These are phyloP conservation scores for Microctenopoma steveboyesi DNA, from an alignment of 2,797 vertebrate species.

Conservation along the genomic window DNA sequence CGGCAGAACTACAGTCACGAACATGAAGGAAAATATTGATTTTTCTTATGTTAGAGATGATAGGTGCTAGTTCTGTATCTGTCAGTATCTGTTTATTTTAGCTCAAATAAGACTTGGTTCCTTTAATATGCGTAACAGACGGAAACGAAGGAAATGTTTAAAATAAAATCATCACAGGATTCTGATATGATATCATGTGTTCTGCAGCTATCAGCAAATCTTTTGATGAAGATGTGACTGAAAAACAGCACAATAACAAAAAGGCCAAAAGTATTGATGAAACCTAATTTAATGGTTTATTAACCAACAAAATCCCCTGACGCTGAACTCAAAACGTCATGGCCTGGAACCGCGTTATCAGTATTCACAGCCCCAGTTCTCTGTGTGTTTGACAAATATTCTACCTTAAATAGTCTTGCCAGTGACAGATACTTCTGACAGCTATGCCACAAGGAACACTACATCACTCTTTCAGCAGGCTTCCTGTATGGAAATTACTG, in stretches of 20 bases:
- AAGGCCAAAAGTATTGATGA: conserved; percentile 1
- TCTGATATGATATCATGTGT: conserved; percentile 20
- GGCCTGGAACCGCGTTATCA: conserved; percentile 35
- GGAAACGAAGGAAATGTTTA: not conserved
- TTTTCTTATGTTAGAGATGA: not conserved
- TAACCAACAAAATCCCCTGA: conserved; percentile 6
- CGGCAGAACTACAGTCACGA: conserved; percentile 7
- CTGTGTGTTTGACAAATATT: conserved; percentile 60
- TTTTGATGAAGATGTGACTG: not conserved
- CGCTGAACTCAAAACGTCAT: conserved; percentile 42
- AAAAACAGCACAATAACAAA: conserved; percentile 9
- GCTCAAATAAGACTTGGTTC: conserved; percentile 9
- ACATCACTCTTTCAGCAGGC: conserved; percentile 57
- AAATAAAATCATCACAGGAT: conserved; percentile 29
- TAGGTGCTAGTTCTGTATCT: conserved; percentile 28
- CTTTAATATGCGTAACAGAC: conserved; percentile 31
- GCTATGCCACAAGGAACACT: conserved; percentile 35
- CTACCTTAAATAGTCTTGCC: conserved; percentile 62
- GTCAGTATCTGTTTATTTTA: conserved; percentile 20
- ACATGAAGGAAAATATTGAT: conserved; percentile 1
- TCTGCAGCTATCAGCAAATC: conserved; percentile 14
- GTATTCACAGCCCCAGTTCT: conserved; percentile 32
- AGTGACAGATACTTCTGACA: conserved; percentile 70
- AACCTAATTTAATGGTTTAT: conserved; percentile 24
- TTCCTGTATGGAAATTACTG: conserved; percentile 61